A percentile compares a stretch with the other conserved stretches of the same genome.
phyloP scores from a whole-genome alignment of 2,888 invertebrate genomes.

The Lithophane leautieri region DNA sequence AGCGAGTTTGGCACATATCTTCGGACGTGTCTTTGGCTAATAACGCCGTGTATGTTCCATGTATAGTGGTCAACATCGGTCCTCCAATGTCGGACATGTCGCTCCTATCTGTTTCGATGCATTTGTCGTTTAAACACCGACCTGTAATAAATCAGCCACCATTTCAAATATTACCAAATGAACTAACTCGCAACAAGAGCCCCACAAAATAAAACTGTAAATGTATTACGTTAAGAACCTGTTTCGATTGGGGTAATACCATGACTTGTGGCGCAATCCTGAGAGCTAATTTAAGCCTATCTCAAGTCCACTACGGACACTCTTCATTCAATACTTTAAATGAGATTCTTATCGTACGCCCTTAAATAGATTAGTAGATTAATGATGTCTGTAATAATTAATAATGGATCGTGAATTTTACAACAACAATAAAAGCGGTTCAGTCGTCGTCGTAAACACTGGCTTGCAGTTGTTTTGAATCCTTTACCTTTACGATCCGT shows the following conservation, averaged over 20 bases:
- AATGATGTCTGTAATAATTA: conserved; percentile 91
- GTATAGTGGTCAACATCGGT: conserved; percentile 88
- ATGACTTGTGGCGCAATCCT: conserved; percentile 58
- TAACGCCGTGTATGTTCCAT: conserved; percentile 76
- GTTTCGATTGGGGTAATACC: conserved; percentile 43
- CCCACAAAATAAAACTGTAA: conserved; percentile 55
- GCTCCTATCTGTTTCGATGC: conserved; percentile 90
- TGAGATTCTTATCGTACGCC: conserved; percentile 90
- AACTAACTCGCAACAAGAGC: conserved; percentile 55
- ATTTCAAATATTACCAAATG: conserved; percentile 64
- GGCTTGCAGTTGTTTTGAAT: conserved; percentile 88
- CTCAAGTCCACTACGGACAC: conserved; percentile 89
- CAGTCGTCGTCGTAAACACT: conserved; percentile 86
- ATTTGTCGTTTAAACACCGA: conserved; percentile 91
- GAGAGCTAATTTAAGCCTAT: conserved; percentile 87
- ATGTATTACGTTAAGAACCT: conserved; percentile 42
- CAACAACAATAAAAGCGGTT: conserved; percentile 89
- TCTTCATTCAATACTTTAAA: conserved; percentile 91
- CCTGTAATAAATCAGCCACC: conserved; percentile 90
- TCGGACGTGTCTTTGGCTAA: conserved; percentile 68
- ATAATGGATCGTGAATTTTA: conserved; percentile 91
- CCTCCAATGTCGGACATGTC: conserved; percentile 90
- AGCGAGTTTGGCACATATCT: conserved; percentile 69
- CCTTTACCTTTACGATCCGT: conserved; percentile 88
- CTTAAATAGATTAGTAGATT: conserved; percentile 91